These are phyloP conservation scores for Oceanites oceanicus DNA, from an alignment of 2,113 vertebrate species.

Conservation along the genomic window DNA sequence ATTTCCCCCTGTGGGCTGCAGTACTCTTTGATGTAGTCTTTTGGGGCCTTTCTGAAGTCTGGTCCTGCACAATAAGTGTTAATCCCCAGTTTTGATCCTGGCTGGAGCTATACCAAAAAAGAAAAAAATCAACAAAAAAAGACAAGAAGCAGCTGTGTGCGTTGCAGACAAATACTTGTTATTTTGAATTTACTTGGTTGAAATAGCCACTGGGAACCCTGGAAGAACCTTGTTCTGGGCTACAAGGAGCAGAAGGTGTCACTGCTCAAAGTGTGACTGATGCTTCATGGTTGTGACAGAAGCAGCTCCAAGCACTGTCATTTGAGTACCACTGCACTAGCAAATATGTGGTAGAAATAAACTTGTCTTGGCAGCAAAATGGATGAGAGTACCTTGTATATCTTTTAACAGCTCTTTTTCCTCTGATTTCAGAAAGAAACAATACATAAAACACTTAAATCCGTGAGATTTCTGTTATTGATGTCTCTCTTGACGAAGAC, in stretches of 20 bases:
- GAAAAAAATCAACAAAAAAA: neutral
- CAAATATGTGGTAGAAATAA: constrained; percentile 1
- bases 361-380: neutral
- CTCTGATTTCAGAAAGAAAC: neutral
- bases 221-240: neutral
- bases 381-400: neutral
- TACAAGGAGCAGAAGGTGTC: constrained; percentile 31
- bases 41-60: neutral
- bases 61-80: neutral
- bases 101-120: neutral
- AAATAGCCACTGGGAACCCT: neutral
- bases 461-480: neutral
- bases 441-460: neutral
- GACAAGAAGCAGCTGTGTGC: neutral
- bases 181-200: constrained; percentile 24
- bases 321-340: neutral
- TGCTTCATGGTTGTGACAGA: constrained; percentile 23
- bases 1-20: neutral
- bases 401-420: neutral
- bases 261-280: constrained; percentile 1
- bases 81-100: neutral
- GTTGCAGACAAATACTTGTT: neutral
- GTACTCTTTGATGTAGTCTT: neutral
- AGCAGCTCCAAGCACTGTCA: constrained; percentile 17
- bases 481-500: neutral